These are phyloP conservation scores for Holacanthus passer DNA, from an alignment of 2,113 vertebrate genomes.

Conservation along the genomic window DNA sequence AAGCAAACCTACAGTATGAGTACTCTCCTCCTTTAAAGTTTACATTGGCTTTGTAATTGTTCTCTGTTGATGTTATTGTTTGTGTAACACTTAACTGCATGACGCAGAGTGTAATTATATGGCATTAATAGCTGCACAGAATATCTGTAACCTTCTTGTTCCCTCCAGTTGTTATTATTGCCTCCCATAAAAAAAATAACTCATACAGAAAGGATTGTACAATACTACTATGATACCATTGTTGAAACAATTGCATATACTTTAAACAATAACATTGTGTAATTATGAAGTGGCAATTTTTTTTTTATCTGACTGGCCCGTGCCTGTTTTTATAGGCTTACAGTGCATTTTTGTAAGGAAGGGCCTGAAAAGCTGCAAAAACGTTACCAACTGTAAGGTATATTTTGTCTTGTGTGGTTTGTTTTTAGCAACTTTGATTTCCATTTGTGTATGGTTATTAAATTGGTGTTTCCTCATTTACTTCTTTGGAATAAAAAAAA, in stretches of 20 bases:
- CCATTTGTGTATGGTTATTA: slow-evolving; percentile 72
- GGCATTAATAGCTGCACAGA: slow-evolving; percentile 74
- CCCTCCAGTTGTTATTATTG: slow-evolving; percentile 55
- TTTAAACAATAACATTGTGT: slow-evolving; percentile 66
- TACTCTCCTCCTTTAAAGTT: slow-evolving; percentile 74
- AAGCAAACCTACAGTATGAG: slow-evolving; percentile 68
- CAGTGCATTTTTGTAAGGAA: slow-evolving; percentile 65
- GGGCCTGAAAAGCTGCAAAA: slow-evolving; percentile 75
- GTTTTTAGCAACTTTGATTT: slow-evolving; percentile 66
- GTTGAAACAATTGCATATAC: slow-evolving; percentile 68
- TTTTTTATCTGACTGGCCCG: slow-evolving; percentile 71
- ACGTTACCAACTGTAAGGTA: slow-evolving; percentile 66
- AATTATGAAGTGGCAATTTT: slow-evolving; percentile 60
- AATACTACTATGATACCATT: slow-evolving; percentile 75
- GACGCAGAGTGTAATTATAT: slow-evolving; percentile 81
- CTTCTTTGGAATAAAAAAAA: slow-evolving; percentile 86
- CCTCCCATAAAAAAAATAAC: slow-evolving; percentile 52
- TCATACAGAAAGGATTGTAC: slow-evolving; percentile 71
- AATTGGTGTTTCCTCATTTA: slow-evolving; percentile 78
- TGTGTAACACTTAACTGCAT: slow-evolving; percentile 82
- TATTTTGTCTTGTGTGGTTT: slow-evolving; percentile 66
- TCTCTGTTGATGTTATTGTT: slow-evolving; percentile 85
- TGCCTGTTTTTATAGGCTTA: slow-evolving; percentile 59
- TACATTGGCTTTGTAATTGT: slow-evolving; percentile 80
- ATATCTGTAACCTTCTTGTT: slow-evolving; percentile 67